These are phyloP conservation scores for Argentina silus DNA, from an alignment of 2,797 vertebrate species.

Conservation along the genomic window DNA sequence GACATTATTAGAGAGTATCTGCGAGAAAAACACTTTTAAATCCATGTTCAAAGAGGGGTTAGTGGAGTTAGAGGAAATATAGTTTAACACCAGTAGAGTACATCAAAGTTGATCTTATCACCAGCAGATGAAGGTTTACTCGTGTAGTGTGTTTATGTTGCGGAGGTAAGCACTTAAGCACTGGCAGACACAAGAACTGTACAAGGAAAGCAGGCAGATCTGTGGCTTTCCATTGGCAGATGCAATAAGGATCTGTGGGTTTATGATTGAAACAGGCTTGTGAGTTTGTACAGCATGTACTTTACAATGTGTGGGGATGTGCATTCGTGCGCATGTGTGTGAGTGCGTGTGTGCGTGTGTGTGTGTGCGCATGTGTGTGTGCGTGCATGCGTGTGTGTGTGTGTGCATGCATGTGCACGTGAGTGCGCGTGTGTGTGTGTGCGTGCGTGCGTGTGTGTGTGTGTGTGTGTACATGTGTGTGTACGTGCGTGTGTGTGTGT, in stretches of 20 bases:
- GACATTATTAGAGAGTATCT: slow-evolving; percentile 51
- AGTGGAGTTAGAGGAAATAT: slow-evolving; percentile 32
- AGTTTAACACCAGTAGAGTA: neutral
- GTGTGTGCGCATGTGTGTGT: slow-evolving; percentile 1
- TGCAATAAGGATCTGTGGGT: too few species aligned
- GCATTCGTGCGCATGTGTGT: slow-evolving; percentile 27
- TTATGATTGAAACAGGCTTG: too few species aligned
- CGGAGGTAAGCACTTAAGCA: slow-evolving; percentile 39
- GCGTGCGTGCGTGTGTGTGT: slow-evolving; percentile 11
- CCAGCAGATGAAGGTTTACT: slow-evolving; percentile 25
- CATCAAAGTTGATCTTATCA: slow-evolving; percentile 26
- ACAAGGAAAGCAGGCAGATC: neutral
- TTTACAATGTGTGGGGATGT: neutral
- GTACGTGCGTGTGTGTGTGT: slow-evolving; percentile 3
- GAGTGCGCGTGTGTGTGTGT: neutral
- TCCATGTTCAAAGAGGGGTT: slow-evolving; percentile 39
- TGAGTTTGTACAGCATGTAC: too few species aligned
- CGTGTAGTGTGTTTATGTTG: slow-evolving; percentile 18
- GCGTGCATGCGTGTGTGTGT: slow-evolving; percentile 1
- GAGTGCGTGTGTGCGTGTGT: slow-evolving; percentile 20
- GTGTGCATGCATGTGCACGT: too few species aligned
- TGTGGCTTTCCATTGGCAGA: too few species aligned
- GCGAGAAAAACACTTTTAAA: slow-evolving; percentile 45
- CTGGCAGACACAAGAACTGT: neutral
- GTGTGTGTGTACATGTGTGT: slow-evolving; percentile 5